phyloP scores from a whole-genome alignment of 2,113 vertebrate species.

The Echinops telfairi region DNA sequence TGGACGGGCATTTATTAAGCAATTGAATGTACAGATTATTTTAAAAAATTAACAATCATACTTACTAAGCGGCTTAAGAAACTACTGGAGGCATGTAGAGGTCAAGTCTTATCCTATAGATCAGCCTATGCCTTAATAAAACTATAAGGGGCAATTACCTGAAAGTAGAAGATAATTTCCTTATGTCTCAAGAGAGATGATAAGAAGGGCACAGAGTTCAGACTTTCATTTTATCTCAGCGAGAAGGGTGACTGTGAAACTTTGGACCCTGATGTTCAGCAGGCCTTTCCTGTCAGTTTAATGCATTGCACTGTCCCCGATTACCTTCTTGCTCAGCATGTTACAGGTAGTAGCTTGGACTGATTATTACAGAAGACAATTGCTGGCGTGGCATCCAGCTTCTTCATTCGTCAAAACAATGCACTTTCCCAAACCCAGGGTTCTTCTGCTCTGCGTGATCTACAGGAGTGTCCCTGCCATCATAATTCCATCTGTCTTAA shows the following conservation, averaged over 20 bases:
- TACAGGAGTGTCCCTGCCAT: background rate
- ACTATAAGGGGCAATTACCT: background rate
- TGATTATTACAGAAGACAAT: constrained; percentile 47
- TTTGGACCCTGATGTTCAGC: background rate
- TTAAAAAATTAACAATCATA: background rate
- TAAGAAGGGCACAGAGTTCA: background rate
- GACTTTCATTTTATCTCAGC: constrained; percentile 43
- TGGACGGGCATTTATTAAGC: background rate
- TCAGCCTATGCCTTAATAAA: background rate
- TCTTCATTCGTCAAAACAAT: constrained; percentile 64
- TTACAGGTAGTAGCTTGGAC: background rate
- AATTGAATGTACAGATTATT: background rate
- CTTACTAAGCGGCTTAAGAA: constrained; percentile 22
- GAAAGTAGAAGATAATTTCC: constrained; percentile 30
- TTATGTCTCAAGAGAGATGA: constrained; percentile 13
- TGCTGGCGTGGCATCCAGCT: constrained; percentile 23
- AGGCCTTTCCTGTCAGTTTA: constrained; percentile 58
- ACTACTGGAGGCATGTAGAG: background rate
- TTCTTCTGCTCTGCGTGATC: background rate
- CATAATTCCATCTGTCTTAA: constrained; percentile 16
- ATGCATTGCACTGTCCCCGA: constrained; percentile 12
- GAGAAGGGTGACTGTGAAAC: background rate
- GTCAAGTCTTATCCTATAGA: background rate
- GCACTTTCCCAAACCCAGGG: background rate
- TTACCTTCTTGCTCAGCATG: constrained; percentile 44